Conservation (phyloP, 2,113 vertebrate species). For the Tursiops truncatus region DNA sequence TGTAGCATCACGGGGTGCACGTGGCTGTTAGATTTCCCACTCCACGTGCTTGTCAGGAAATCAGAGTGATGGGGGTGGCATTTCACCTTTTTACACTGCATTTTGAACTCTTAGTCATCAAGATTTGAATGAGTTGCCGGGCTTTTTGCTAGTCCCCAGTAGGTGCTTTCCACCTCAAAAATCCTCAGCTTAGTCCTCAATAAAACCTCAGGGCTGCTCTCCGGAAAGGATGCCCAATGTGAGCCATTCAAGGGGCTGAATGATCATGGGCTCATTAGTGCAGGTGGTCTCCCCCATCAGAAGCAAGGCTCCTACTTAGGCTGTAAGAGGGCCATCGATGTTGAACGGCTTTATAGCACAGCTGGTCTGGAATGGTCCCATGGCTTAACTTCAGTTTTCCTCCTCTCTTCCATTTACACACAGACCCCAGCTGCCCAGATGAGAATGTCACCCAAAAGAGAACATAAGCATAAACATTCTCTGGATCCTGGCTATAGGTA, state of each 20-base stretch:
- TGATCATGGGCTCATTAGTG: not conserved
- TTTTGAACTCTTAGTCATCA: not conserved
- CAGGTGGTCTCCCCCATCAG: not conserved
- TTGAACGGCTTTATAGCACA: not conserved
- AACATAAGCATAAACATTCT: not conserved
- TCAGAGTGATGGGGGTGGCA: not conserved
- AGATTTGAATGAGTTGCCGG: not conserved
- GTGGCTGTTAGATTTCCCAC: not conserved
- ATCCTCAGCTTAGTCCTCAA: not conserved
- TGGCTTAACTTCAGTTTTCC: not conserved
- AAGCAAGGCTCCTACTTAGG: not conserved
- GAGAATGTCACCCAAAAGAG: not conserved
- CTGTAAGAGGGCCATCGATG: not conserved
- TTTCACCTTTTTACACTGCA: not conserved
- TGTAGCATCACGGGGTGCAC: accelerated
- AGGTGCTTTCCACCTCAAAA: not conserved
- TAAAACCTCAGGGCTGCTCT: not conserved
- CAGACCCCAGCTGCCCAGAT: not conserved
- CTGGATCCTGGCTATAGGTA: not conserved
- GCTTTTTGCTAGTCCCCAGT: not conserved
- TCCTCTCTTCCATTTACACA: not conserved
- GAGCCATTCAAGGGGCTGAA: not conserved
- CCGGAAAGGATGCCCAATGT: not conserved
- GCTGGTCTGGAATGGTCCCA: not conserved
- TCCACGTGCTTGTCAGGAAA: not conserved